Evolutionary conservation across 2,113 vertebrate species (phyloP), one percentile per base, ranked within the genome.

Genomic region (Orcinus orca): DNA sequence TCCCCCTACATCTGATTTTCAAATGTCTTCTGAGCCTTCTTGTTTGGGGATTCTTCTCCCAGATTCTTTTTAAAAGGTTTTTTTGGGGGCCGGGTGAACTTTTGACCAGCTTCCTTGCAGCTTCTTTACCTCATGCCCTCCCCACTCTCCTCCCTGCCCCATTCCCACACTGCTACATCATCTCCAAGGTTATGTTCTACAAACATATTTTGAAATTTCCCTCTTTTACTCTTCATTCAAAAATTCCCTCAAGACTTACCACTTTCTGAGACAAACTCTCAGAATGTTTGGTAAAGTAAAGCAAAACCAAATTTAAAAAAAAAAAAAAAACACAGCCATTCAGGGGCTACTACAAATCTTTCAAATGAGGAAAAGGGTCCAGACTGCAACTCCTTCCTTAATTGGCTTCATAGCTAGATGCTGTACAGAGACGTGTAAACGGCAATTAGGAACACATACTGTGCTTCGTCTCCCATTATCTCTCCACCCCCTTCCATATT

Each of bases 271-370:
- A 96, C 55, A 81, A 92, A 84, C 65, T 95, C 58, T 38, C 83
- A 95, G 53, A 92, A 29, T 90, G 84, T 88, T 88, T 60, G 36
- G 36, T 87, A 38, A 88, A 96, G 33, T 36, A 76, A 97, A 94
- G 23, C 68, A 58, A 93, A 58, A 74, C 15, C 87, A 65, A 92
- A 29, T n/a, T 77, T 36, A 83, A 90, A 50, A 96, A 70, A 23
- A 33, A 33, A 6, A 80, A 55, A 55, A 23, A 23, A 13, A 15
- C 13, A 94, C 13, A 94, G 38, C 20, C 33, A 41, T 44, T 73
- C 29, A 38, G 18, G 94, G 18, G 58, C 13, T 31, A 50, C 9
- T 58, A 74, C 88, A 97, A 90, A 36, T 26, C 70, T 94, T 33
- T 33, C 12, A 70, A 62, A 44, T 10, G 58, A 38, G 73, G 58